Conservation (phyloP, 2,113 vertebrate species). For the Ivindomyrus marchei region DNA sequence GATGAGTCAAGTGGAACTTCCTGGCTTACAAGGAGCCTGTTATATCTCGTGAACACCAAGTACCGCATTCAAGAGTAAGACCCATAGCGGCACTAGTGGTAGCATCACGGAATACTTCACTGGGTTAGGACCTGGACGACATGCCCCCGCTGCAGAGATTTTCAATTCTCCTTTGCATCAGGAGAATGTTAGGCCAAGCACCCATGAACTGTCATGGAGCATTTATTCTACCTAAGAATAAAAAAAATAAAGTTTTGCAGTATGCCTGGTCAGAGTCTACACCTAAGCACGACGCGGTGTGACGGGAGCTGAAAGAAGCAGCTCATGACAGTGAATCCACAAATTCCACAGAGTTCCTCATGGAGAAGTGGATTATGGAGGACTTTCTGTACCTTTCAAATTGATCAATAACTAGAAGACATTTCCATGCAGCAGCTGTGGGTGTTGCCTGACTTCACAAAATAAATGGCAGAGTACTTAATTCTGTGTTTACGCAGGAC, state of each 20-base stretch:
- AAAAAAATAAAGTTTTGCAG: not conserved
- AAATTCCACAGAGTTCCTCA: not conserved
- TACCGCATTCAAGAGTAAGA: not conserved
- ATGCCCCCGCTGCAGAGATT: not conserved
- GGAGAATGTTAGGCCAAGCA: not conserved
- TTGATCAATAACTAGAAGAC: not conserved
- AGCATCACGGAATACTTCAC: not conserved
- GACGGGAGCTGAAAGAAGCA: not conserved
- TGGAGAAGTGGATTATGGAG: not conserved
- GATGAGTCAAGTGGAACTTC: conserved; percentile 6
- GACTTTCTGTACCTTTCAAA: not conserved
- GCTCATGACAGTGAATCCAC: not conserved
- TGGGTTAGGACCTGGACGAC: not conserved
- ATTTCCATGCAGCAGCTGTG: not conserved
- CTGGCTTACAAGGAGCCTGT: not conserved
- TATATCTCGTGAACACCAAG: not conserved
- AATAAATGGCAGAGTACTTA: not conserved
- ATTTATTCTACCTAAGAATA: not conserved
- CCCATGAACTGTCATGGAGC: not conserved
- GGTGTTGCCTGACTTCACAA: not conserved
- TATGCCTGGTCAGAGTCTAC: not conserved
- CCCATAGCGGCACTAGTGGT: not conserved
- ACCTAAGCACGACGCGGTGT: not conserved
- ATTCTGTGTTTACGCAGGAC: not conserved
- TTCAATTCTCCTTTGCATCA: not conserved